Evolutionary conservation across 2,797 vertebrate genomes (phyloP).

Genomic region (Brachymystax lenok): DNA sequence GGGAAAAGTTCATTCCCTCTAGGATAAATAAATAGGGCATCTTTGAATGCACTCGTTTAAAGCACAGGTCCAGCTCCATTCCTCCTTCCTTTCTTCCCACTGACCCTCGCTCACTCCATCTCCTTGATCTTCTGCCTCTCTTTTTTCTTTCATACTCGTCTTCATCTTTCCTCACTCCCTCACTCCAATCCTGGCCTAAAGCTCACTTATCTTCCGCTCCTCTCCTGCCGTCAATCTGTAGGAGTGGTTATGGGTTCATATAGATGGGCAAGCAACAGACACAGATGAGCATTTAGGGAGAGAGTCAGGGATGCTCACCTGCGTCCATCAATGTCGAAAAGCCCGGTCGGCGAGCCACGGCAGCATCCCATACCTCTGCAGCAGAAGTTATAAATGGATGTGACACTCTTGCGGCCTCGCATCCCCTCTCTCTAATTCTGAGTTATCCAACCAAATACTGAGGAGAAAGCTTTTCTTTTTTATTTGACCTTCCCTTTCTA

Average conservation of each 20-base stretch:
- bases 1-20: constrained; percentile 53
- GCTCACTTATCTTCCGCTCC: constrained; percentile 14
- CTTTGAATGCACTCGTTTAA: constrained; percentile 37
- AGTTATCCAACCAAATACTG: neutral
- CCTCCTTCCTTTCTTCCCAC: neutral
- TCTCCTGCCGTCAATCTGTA: no score
- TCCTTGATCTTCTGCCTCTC: neutral
- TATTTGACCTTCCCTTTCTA: neutral
- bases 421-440: constrained; percentile 20
- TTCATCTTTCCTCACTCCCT: constrained; percentile 7
- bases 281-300: constrained; percentile 49
- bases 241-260: constrained; percentile 8
- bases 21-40: constrained; percentile 29
- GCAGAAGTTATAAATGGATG: constrained; percentile 65
- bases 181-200: constrained; percentile 33
- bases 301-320: constrained; percentile 50
- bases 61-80: constrained; percentile 14
- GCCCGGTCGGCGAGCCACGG: constrained; percentile 33
- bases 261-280: constrained; percentile 47
- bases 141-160: constrained; percentile 5
- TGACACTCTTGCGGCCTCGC: constrained; percentile 49
- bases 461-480: neutral
- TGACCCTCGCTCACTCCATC: constrained; percentile 9
- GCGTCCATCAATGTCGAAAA: constrained; percentile 61
- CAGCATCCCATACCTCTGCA: constrained; percentile 57